A percentile compares a stretch with the other conserved stretches of the same genome.
Conservation (phyloP, 2,888 invertebrate species). For the Phrixothrix hirtus region DNA sequence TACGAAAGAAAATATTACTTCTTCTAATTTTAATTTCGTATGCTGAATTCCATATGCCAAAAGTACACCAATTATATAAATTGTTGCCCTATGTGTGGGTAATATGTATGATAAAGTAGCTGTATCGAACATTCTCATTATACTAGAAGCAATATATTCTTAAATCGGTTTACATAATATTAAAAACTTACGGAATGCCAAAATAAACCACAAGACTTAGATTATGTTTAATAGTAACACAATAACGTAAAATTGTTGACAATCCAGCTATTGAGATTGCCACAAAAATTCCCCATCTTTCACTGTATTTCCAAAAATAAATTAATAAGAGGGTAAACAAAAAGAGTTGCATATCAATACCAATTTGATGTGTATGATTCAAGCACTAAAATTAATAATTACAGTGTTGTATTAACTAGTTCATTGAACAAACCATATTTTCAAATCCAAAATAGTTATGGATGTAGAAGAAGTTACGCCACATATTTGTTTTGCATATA, state of each 20-base stretch:
- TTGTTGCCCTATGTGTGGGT: slow-evolving; percentile 66
- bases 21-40: too few species aligned
- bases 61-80: slow-evolving; percentile 66
- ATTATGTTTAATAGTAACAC: slow-evolving; percentile 60
- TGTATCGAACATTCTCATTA: slow-evolving; percentile 65
- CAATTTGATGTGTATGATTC: slow-evolving; percentile 70
- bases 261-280: slow-evolving; percentile 56
- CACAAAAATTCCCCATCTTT: slow-evolving; percentile 56
- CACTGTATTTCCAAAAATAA: slow-evolving; percentile 61
- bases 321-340: slow-evolving; percentile 63
- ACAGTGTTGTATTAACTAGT: background rate
- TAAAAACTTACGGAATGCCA: slow-evolving; percentile 64
- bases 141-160: slow-evolving; percentile 52
- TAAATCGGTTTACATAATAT: background rate
- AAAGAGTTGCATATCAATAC: slow-evolving; percentile 70
- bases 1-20: too few species aligned
- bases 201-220: slow-evolving; percentile 67
- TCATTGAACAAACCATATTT: slow-evolving; percentile 60
- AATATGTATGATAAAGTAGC: slow-evolving; percentile 68
- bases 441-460: slow-evolving; percentile 72
- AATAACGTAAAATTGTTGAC: slow-evolving; percentile 64
- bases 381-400: slow-evolving; percentile 12
- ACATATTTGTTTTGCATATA: slow-evolving; percentile 67
- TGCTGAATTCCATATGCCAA: slow-evolving; percentile 60
- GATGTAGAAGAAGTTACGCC: slow-evolving; percentile 68